Base-by-base conservation (phyloP, 2,797 vertebrate species). In the Phrynocephalus forsythii region DNA sequence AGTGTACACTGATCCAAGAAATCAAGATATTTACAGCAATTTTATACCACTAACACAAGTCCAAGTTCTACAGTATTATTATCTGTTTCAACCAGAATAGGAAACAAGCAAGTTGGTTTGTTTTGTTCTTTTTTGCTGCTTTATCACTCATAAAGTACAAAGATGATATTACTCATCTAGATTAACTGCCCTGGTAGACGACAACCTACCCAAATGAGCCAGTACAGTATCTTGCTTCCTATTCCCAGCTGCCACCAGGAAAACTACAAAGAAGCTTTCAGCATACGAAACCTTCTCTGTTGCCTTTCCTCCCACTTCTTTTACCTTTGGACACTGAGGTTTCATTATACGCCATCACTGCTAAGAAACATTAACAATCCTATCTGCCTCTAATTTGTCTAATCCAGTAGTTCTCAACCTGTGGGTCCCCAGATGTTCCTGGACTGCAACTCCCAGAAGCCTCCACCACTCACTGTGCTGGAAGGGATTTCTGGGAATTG, bases 81-180 rank as follows among this genome's bases (percentile, higher is more conserved):
- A 48, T 50, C 80, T 22, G 69, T 85, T 93, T 90, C 50, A 88
- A 63, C 18, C 76, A 71, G 20, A 85, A 72, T 63, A 0, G 24
- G 56, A 72, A 73, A 85, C 9, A 83, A 2, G 79, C 87, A 85
- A 82, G 71, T 63, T 86, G 88, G 13, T 67, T 86, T 79, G 13
- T 13, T 38, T 15, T 20, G 9, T 83, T 20, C 26, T 52, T 72
- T 24, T 72, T 52, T 30, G 16, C 20, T 38, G 5, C 20, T 1
- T 28, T 3, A 11, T 44, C 6, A 63, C 30, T 48, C 48, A 76
- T 87, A 38, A 83, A 90, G 82, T 26, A 0, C 2, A 87, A 75
- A 50, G 71, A 87, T 15, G 3, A 87, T 3, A 2, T 38, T 11
- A 15, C 8, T 24, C 15, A 73, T 63, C 52, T 56, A 82, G 38